phyloP scores from a whole-genome alignment of 2,888 invertebrate species.

The Mactromeris polynyma region DNA sequence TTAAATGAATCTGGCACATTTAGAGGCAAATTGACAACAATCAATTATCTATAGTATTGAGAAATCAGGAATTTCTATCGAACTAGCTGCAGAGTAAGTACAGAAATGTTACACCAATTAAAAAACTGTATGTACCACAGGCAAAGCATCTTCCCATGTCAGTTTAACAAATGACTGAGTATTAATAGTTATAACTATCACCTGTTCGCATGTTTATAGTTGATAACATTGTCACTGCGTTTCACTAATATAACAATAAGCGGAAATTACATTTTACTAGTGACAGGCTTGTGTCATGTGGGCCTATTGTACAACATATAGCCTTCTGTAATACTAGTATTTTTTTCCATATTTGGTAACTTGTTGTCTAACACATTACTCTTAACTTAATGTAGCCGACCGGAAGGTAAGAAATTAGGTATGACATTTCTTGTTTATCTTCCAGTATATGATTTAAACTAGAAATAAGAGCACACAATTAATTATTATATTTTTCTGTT shows the following conservation, averaged over 20 bases:
- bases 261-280: not conserved
- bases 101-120: too few relatives aligned
- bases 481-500: not conserved
- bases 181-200: not conserved
- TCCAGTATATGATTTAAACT: not conserved
- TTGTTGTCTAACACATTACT: not conserved
- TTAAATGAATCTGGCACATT: too few relatives aligned
- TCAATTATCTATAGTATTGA: too few relatives aligned
- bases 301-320: not conserved
- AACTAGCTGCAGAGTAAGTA: too few relatives aligned
- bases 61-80: too few relatives aligned
- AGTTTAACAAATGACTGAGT: not conserved
- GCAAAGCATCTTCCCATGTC: not conserved
- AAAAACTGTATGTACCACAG: too few relatives aligned
- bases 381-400: not conserved
- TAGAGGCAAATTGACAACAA: too few relatives aligned
- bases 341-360: not conserved
- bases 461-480: not conserved
- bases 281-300: not conserved
- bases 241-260: not conserved
- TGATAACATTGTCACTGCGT: not conserved
- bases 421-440: not conserved
- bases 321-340: not conserved
- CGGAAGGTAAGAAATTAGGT: not conserved
- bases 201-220: not conserved